Base-by-base conservation (phyloP, 2,888 invertebrate genomes). In the Lasioglossum morio region DNA sequence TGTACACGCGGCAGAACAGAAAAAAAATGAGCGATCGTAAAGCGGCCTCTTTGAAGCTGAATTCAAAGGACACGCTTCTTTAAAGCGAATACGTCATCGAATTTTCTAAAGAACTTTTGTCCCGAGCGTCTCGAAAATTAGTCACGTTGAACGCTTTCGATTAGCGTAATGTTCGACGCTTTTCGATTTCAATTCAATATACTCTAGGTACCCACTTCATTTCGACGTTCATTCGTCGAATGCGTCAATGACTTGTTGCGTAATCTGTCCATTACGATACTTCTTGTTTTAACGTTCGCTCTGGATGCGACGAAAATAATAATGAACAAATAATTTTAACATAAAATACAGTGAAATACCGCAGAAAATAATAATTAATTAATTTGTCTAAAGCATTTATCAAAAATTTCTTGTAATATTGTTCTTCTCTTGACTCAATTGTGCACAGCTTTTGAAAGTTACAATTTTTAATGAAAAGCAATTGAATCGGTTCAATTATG, bases 31-130 rank as follows among this genome's bases (percentile, higher is more conserved):
- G 40, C 34, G 70, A 77, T 69, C 53, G 78, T 60, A 69, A 46
- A 63, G 72, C 76, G 83, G 76, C 14, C 53, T 8, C 72, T 83
- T 85, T 83, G 83, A 85, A 66, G 57, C 46, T n/a, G 66, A 66
- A 72, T 37, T 85, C 83, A 76, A 79, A 72, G 14, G 75, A 79
- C 63, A 72, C 63, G 34, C 23, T 46, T 66, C 75, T 79, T 76
- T 34, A 37, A 70, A n/a, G 34, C 27, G 19, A 72, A 78, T 72
- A 72, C 70, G 70, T 84, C 82, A 72, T 34, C 63, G 72, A 63
- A 85, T 72, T 83, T 79, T 85, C 72, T 37, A 46, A n/a, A 70
- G 37, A 19, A 74, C 69, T 78, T 72, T 46, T 16, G 27, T 53
- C 27, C 30, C 81, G 16, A 23, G 30, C 10, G 63, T 69, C 83